Evolutionary conservation across 2,888 invertebrate genomes (phyloP).

Genomic region (Dexiosoma caninum): DNA sequence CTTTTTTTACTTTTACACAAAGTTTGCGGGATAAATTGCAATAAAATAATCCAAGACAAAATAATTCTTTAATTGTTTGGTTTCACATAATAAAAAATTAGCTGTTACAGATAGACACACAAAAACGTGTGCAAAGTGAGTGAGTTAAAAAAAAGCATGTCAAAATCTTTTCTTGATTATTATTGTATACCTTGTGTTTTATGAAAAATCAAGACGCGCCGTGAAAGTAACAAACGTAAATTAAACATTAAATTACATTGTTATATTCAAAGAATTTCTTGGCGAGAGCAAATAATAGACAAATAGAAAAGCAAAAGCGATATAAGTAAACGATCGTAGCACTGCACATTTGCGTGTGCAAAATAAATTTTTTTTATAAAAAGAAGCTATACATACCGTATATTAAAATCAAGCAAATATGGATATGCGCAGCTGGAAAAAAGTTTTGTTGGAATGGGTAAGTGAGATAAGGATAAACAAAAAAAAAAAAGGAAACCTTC

Average conservation of each 20-base stretch:
- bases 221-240: constrained; percentile 29
- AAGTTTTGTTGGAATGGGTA: constrained; percentile 71
- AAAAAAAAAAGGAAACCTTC: neutral
- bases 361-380: neutral
- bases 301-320: neutral
- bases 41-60: constrained; percentile 37
- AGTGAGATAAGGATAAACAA: constrained; percentile 15
- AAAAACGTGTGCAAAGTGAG: constrained; percentile 3
- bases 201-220: constrained; percentile 15
- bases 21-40: constrained; percentile 15
- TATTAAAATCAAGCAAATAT: constrained; percentile 53
- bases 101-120: constrained; percentile 12
- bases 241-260: neutral
- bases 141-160: no score
- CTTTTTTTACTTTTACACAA: constrained; percentile 49
- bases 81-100: constrained; percentile 7
- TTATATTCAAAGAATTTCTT: neutral
- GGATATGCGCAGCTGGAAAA: constrained; percentile 70
- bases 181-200: constrained; percentile 8
- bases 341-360: neutral
- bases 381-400: no score
- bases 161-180: no score
- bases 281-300: neutral
- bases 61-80: constrained; percentile 13
- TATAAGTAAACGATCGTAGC: neutral